phyloP scores from a whole-genome alignment of 1,140 invertebrate species.

The Drosophila arizonae region DNA sequence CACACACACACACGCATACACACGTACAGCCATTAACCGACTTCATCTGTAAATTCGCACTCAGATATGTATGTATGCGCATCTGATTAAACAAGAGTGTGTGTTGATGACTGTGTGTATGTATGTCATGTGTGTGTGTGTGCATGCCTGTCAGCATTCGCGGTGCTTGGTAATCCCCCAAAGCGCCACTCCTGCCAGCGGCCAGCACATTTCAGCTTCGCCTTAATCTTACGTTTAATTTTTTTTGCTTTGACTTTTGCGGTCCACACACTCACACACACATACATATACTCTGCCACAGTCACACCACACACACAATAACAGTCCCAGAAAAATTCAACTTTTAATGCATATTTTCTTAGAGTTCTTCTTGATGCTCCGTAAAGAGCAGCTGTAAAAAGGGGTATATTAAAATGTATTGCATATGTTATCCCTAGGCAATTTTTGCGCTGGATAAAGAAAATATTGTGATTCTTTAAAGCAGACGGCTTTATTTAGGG shows the following conservation, averaged over 20 bases:
- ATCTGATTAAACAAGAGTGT: conserved; percentile 74
- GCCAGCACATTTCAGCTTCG: conserved; percentile 50
- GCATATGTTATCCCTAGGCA: neutral
- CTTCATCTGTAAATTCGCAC: conserved; percentile 54
- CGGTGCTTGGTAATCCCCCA: conserved; percentile 51
- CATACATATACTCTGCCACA: neutral
- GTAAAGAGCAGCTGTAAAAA: neutral
- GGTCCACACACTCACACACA: conserved; percentile 20
- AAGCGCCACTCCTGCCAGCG: conserved; percentile 24
- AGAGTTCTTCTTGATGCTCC: conserved; percentile 9
- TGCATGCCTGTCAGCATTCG: conserved; percentile 33
- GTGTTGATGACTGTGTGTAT: conserved; percentile 32
- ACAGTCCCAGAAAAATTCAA: conserved; percentile 24
- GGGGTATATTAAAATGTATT: neutral
- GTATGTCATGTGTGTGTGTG: conserved; percentile 14
- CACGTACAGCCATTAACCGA: neutral
- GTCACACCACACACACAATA: neutral
- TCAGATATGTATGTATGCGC: conserved; percentile 76
- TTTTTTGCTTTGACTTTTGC: conserved; percentile 72
- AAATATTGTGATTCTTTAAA: no score
- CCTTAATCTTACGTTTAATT: conserved; percentile 78
- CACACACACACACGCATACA: conserved; percentile 35
- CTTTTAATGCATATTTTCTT: conserved; percentile 54
- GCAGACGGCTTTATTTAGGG: no score
- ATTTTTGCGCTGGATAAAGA: no score